These are phyloP conservation scores for Crax fasciolata DNA, from an alignment of 2,797 vertebrate genomes.

Conservation along the genomic window DNA sequence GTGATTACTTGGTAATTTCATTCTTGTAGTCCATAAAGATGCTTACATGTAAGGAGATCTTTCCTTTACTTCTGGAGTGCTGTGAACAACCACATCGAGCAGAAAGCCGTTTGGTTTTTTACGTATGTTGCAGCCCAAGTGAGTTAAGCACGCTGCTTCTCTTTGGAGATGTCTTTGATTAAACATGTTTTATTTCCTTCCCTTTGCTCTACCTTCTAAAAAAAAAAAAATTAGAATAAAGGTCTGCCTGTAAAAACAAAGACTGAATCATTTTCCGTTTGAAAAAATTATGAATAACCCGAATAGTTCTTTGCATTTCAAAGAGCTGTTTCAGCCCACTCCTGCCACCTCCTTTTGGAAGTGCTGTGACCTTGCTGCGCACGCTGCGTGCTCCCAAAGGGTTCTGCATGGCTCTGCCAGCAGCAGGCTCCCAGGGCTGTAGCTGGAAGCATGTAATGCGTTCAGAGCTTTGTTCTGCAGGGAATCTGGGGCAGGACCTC, in stretches of 20 bases:
- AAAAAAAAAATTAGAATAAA: neutral
- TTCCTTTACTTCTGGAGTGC: conserved; percentile 26
- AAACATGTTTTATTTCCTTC: neutral
- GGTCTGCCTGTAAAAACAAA: neutral
- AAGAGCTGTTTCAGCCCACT: neutral
- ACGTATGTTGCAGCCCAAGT: neutral
- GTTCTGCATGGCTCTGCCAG: neutral
- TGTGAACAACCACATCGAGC: conserved; percentile 17
- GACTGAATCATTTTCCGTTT: neutral
- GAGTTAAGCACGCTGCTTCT: neutral
- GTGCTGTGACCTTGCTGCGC: neutral
- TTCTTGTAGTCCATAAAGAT: conserved; percentile 14
- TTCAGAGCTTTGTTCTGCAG: neutral
- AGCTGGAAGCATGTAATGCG: neutral
- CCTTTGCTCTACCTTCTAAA: neutral
- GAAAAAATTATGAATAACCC: neutral
- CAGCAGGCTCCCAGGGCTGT: neutral
- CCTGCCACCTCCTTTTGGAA: neutral
- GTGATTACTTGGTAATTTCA: conserved; percentile 18
- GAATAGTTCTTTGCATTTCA: conserved; percentile 3
- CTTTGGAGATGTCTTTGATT: neutral
- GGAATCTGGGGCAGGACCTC: neutral
- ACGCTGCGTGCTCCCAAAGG: neutral
- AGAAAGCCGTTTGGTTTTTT: conserved; percentile 14
- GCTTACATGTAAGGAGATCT: conserved; percentile 20